A percentile compares a stretch with the other conserved stretches of the same genome.
Evolutionary conservation across 92 coral and sea anemone species (phyloP).

Genomic region (Diadumene lineata): DNA sequence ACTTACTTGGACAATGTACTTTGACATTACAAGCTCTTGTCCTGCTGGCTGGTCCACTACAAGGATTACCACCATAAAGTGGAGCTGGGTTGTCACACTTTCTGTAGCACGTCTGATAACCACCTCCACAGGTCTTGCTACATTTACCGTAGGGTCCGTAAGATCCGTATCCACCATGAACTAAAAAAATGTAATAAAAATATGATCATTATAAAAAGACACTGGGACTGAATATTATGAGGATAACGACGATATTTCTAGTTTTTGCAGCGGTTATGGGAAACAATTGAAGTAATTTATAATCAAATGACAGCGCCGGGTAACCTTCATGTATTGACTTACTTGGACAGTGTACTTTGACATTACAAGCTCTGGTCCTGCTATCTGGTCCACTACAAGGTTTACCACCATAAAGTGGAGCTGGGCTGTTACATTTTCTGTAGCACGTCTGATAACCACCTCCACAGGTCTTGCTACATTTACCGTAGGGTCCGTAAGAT

Average conservation of each 20-base stretch:
- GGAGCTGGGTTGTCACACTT: not conserved
- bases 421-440: not conserved
- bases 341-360: conserved; percentile 49
- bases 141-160: not conserved
- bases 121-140: conserved; percentile 11
- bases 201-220: not conserved
- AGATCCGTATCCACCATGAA: conserved; percentile 1
- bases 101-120: conserved; percentile 6
- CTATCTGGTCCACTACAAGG: not conserved
- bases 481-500: not conserved
- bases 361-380: not conserved
- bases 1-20: not conserved
- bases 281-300: not conserved
- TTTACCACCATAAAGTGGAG: not conserved
- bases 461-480: conserved; percentile 12
- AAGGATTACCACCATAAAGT: not conserved
- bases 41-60: not conserved
- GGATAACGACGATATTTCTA: not conserved
- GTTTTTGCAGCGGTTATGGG: too few species aligned
- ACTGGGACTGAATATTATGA: not conserved
- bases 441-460: conserved; percentile 4
- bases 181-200: not conserved
- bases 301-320: not conserved
- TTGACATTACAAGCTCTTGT: not conserved
- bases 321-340: not conserved